Conservation (phyloP, 2,113 vertebrate species). For the Psettodes erumei region DNA sequence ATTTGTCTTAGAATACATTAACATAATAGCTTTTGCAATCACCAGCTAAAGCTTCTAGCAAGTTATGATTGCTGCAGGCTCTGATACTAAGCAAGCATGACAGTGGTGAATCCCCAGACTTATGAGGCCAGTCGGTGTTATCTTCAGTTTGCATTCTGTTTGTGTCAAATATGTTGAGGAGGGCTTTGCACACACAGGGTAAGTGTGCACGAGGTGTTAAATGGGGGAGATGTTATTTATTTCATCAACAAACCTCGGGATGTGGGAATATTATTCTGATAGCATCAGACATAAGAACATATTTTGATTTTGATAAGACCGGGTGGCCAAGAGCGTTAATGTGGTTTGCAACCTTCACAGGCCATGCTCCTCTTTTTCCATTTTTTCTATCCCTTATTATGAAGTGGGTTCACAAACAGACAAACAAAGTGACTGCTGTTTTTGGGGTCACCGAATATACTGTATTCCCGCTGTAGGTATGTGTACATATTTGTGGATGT, state of each 20-base stretch:
- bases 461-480: neutral
- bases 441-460: neutral
- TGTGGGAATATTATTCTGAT: neutral
- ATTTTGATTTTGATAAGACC: conserved; percentile 5
- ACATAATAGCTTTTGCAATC: conserved; percentile 47
- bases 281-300: neutral
- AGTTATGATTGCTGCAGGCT: conserved; percentile 25
- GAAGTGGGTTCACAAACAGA: neutral
- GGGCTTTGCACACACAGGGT: conserved; percentile 7
- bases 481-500: conserved; percentile 8
- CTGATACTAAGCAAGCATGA: neutral
- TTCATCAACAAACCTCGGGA: neutral
- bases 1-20: conserved; percentile 38
- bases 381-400: neutral
- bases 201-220: conserved; percentile 4
- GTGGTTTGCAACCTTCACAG: neutral
- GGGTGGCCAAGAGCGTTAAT: conserved; percentile 2
- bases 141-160: conserved; percentile 13
- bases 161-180: neutral
- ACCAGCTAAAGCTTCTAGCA: conserved; percentile 17
- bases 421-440: neutral
- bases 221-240: neutral
- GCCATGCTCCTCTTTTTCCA: neutral
- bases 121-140: neutral
- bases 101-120: neutral